Evolutionary conservation across 2,888 invertebrate genomes (phyloP).

Genomic region (Beris chalybata): DNA sequence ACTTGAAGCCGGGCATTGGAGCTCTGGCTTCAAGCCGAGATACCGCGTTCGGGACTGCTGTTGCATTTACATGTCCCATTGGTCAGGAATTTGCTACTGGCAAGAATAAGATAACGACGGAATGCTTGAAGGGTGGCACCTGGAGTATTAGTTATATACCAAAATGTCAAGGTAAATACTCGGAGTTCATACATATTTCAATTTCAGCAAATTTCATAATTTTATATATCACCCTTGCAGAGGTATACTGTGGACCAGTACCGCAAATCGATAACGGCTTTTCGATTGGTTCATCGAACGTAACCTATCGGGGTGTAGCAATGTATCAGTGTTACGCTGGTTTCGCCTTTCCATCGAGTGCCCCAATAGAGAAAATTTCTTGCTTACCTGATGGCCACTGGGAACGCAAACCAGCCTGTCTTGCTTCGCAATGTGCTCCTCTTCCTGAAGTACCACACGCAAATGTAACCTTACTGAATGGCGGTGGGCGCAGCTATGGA

Average conservation of each 20-base stretch:
- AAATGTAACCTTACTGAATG: slow-evolving; percentile 83
- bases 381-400: slow-evolving; percentile 88
- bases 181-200: background rate
- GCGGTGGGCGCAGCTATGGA: slow-evolving; percentile 89
- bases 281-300: slow-evolving; percentile 93
- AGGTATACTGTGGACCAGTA: slow-evolving; percentile 95
- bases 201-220: slow-evolving; percentile 9
- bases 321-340: slow-evolving; percentile 97
- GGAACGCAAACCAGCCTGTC: slow-evolving; percentile 89
- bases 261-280: slow-evolving; percentile 98
- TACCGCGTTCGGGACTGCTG: slow-evolving; percentile 86
- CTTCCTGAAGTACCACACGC: slow-evolving; percentile 85
- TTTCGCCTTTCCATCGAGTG: slow-evolving; percentile 87
- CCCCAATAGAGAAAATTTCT: slow-evolving; percentile 85
- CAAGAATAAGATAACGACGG: slow-evolving; percentile 77
- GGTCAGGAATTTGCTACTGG: slow-evolving; percentile 95
- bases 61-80: slow-evolving; percentile 88
- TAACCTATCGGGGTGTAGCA: slow-evolving; percentile 89
- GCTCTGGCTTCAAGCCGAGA: slow-evolving; percentile 89
- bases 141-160: slow-evolving; percentile 93
- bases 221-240: slow-evolving; percentile 52
- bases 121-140: slow-evolving; percentile 85
- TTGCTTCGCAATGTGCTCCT: slow-evolving; percentile 89
- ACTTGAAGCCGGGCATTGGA: slow-evolving; percentile 79
- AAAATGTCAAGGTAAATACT: slow-evolving; percentile 77